Percentiles rank a stretch among this genome's conserved stretches.
Evolutionary conservation across 2,888 invertebrate species (phyloP).

Genomic region (Camponotus fellah): DNA sequence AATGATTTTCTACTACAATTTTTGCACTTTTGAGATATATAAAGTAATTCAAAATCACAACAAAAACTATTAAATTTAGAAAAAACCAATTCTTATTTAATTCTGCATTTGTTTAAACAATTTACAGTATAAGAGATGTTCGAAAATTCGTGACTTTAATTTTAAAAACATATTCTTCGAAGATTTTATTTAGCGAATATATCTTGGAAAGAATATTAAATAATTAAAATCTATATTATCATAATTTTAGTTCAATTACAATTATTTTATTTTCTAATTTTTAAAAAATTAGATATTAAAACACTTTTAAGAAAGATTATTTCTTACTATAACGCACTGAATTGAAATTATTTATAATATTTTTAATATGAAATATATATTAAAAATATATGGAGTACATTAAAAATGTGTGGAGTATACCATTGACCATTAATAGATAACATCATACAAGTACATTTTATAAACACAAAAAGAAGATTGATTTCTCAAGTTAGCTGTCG

Average conservation of each 20-base stretch:
- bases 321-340: constrained; percentile 4
- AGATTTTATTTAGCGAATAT: background rate
- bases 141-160: background rate
- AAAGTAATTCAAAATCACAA: background rate
- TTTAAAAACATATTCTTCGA: background rate
- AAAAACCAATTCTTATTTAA: background rate
- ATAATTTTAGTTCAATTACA: background rate
- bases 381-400: background rate
- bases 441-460: background rate
- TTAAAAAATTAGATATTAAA: background rate
- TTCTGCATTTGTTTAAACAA: background rate
- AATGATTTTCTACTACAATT: background rate
- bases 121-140: background rate
- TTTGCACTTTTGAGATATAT: background rate
- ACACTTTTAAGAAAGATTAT: background rate
- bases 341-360: background rate
- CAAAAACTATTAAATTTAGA: background rate
- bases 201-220: background rate
- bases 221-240: background rate
- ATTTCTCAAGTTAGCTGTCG: constrained; percentile 22
- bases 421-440: background rate
- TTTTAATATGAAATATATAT: background rate
- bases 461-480: constrained; percentile 25
- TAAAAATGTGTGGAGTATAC: background rate
- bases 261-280: background rate